phyloP scores from a whole-genome alignment of 1,140 invertebrate species.

The Cydia pomonella region DNA sequence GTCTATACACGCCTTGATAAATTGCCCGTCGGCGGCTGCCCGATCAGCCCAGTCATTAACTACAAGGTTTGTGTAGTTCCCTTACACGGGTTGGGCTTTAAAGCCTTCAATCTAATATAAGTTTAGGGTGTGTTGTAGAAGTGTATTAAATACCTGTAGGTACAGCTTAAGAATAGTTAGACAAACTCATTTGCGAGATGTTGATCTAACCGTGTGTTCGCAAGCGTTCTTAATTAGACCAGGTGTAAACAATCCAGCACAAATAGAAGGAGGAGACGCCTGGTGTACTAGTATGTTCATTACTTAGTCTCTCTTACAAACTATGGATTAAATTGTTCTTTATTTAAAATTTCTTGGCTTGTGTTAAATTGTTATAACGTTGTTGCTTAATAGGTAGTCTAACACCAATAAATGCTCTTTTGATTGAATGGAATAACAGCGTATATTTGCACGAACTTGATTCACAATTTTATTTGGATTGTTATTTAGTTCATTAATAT shows the following conservation, averaged over 20 bases:
- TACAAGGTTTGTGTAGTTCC: conserved; percentile 60
- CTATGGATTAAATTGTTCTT: conserved; percentile 3
- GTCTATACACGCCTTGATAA: conserved; percentile 63
- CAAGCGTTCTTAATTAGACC: conserved; percentile 33
- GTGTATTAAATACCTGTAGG: conserved; percentile 44
- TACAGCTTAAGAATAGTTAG: conserved; percentile 41
- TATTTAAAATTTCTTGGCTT: neutral
- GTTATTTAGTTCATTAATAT: too few species aligned
- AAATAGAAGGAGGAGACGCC: conserved; percentile 7
- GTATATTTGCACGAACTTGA: too few species aligned
- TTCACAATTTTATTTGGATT: too few species aligned
- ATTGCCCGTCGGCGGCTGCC: conserved; percentile 51
- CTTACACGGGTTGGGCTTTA: conserved; percentile 53
- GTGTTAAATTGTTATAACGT: neutral
- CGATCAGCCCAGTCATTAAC: conserved; percentile 62
- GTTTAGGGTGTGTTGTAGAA: conserved; percentile 42
- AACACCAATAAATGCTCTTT: neutral
- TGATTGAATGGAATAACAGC: neutral
- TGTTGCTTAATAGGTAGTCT: neutral
- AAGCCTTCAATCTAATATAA: conserved; percentile 44
- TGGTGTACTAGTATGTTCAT: conserved; percentile 3
- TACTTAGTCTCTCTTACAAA: conserved; percentile 19
- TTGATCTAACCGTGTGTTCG: conserved; percentile 23
- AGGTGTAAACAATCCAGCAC: conserved; percentile 16
- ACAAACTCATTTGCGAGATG: conserved; percentile 27